phyloP scores from a whole-genome alignment of 2,888 invertebrate genomes.

The Hypsopygia costalis region DNA sequence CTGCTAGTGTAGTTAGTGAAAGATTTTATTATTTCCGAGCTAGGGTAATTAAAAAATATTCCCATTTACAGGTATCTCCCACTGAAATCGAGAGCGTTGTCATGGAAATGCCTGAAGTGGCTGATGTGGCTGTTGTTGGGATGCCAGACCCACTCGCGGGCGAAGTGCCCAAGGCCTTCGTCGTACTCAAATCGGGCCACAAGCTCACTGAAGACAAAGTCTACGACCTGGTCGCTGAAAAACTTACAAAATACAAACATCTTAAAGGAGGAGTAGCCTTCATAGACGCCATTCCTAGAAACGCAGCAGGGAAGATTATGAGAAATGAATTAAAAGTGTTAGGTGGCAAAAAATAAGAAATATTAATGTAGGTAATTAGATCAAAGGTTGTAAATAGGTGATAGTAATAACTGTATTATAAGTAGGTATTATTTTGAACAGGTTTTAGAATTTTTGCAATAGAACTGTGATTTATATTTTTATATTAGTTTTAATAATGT shows the following conservation, averaged over 20 bases:
- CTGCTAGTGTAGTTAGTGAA: too few relatives aligned
- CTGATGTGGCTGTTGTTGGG: conserved; percentile 90
- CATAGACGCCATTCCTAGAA: conserved; percentile 85
- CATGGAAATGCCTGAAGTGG: conserved; percentile 84
- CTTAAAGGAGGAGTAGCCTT: conserved; percentile 86
- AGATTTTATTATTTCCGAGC: too few relatives aligned
- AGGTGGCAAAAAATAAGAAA: conserved; percentile 33
- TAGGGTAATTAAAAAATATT: too few relatives aligned
- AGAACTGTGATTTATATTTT: conserved; percentile 9
- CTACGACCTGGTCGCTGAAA: conserved; percentile 79
- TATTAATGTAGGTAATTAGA: conserved; percentile 22
- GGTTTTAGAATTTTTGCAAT: conserved; percentile 6
- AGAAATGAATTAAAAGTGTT: conserved; percentile 83
- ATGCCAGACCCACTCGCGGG: conserved; percentile 85
- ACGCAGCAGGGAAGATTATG: conserved; percentile 88
- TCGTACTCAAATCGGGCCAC: conserved; percentile 81
- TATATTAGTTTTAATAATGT: conserved; percentile 8
- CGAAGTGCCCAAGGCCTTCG: conserved; percentile 87
- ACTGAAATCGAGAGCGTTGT: conserved; percentile 91
- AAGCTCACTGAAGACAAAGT: conserved; percentile 80
- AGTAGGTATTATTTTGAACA: neutral
- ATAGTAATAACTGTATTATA: conserved; percentile 7
- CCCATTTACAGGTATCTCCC: conserved; percentile 88
- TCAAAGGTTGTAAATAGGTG: conserved; percentile 11
- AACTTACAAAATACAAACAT: conserved; percentile 87